These are phyloP conservation scores for Gambusia yucatana DNA, from an alignment of 2,797 vertebrate species.

Conservation along the genomic window DNA sequence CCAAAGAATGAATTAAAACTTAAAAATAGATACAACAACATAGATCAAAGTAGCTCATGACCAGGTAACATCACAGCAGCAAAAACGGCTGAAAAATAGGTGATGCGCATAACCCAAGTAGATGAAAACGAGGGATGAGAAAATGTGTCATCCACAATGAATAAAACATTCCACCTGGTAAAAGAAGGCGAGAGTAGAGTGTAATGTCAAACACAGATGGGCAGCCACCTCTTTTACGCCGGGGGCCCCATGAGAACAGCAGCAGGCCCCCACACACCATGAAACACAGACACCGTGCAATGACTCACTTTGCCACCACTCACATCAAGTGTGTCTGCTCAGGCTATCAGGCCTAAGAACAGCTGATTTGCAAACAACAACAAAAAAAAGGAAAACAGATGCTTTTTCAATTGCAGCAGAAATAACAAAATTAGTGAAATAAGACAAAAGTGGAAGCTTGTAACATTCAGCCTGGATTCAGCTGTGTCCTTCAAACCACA, in stretches of 20 bases:
- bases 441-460: constrained; percentile 77
- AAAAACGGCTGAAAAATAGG: constrained; percentile 79
- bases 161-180: constrained; percentile 74
- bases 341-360: constrained; percentile 99
- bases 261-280: constrained; percentile 66
- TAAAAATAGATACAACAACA: constrained; percentile 79
- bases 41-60: constrained; percentile 82
- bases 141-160: constrained; percentile 68
- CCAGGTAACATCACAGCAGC: constrained; percentile 74
- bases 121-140: constrained; percentile 72
- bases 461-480: constrained; percentile 77
- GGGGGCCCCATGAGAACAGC: constrained; percentile 86
- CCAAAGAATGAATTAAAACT: constrained; percentile 56
- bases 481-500: constrained; percentile 56
- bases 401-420: constrained; percentile 81
- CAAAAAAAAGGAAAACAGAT: constrained; percentile 88
- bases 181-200: constrained; percentile 82
- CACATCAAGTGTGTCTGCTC: constrained; percentile 99
- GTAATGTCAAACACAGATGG: constrained; percentile 88
- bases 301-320: constrained; percentile 99
- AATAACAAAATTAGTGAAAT: constrained; percentile 76
- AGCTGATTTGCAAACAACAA: constrained; percentile 94
- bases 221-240: constrained; percentile 87
- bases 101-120: constrained; percentile 70
- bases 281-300: constrained; percentile 93